These are phyloP conservation scores for Podarcis muralis DNA, from an alignment of 2,113 vertebrate genomes.

Conservation along the genomic window DNA sequence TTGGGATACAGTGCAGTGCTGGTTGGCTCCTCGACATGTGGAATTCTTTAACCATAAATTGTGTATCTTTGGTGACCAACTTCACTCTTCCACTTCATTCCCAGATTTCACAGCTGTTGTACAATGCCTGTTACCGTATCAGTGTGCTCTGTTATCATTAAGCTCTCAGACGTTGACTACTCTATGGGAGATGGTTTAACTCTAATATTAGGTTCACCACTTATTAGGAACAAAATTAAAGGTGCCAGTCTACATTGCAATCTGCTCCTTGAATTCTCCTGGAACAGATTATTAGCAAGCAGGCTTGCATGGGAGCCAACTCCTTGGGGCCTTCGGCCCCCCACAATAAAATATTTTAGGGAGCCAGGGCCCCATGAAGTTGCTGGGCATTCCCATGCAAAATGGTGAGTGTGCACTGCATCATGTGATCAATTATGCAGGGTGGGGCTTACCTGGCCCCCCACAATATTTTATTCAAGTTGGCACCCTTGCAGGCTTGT, in stretches of 20 bases:
- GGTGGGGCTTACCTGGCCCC: too few relatives aligned
- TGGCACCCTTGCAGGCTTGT: neutral
- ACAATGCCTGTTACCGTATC: neutral
- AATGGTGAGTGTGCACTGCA: too few relatives aligned
- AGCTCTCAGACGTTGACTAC: neutral
- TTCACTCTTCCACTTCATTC: neutral
- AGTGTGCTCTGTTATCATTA: neutral
- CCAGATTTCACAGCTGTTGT: neutral
- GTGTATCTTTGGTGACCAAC: neutral
- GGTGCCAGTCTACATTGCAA: neutral
- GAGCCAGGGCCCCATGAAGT: too few relatives aligned
- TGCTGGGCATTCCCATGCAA: too few relatives aligned
- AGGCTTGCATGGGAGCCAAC: too few relatives aligned
- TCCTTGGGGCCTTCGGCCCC: too few relatives aligned
- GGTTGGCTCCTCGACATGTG: neutral
- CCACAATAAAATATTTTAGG: too few relatives aligned
- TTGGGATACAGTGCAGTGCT: neutral
- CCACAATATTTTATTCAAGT: too few relatives aligned
- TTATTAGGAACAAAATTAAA: neutral
- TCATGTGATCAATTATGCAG: too few relatives aligned
- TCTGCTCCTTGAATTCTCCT: neutral
- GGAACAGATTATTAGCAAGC: neutral
- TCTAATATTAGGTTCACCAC: neutral
- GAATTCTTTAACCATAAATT: neutral
- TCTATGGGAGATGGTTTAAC: neutral